A percentile compares a stretch with the other conserved stretches of the same genome.
Evolutionary conservation across 2,113 vertebrate genomes (phyloP).

Genomic region (Cyprinodon brontotheroides): DNA sequence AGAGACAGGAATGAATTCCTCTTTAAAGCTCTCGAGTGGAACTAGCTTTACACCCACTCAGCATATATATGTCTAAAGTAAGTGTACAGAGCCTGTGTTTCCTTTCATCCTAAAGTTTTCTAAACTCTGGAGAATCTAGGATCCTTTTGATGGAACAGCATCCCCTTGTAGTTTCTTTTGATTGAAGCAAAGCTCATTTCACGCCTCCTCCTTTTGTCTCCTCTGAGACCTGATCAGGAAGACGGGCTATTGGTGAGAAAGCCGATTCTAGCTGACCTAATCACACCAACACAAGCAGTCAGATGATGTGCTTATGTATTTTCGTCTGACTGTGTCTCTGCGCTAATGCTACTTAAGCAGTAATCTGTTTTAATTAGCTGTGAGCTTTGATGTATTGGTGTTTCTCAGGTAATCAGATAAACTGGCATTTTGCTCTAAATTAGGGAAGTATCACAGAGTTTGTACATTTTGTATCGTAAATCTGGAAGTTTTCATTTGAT

Average conservation of each 20-base stretch:
- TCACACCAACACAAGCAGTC: conserved; percentile 29
- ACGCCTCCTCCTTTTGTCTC: conserved; percentile 57
- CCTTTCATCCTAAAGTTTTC: conserved; percentile 8
- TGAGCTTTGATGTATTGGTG: conserved; percentile 1
- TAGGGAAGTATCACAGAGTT: conserved; percentile 3
- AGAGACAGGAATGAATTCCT: not conserved
- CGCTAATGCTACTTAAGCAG: not conserved
- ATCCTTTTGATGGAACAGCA: conserved; percentile 16
- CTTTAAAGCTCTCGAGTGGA: not conserved
- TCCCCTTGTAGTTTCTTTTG: conserved; percentile 18
- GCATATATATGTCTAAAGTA: not conserved
- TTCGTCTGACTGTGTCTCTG: not conserved
- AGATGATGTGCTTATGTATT: conserved; percentile 23
- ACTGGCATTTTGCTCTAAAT: conserved; percentile 14
- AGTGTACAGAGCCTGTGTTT: not conserved
- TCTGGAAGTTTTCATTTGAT: conserved; percentile 30
- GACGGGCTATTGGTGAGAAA: conserved; percentile 20
- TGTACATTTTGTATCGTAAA: conserved; percentile 9
- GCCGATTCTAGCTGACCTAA: conserved; percentile 29
- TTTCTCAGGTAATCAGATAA: conserved; percentile 18
- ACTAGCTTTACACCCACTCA: conserved; percentile 13
- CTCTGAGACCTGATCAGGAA: conserved; percentile 29
- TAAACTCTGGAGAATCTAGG: conserved; percentile 28
- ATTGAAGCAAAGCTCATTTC: conserved; percentile 58
- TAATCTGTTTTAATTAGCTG: conserved; percentile 12